phyloP scores from a whole-genome alignment of 2,113 vertebrate genomes.

The Oreocharis arfaki region DNA sequence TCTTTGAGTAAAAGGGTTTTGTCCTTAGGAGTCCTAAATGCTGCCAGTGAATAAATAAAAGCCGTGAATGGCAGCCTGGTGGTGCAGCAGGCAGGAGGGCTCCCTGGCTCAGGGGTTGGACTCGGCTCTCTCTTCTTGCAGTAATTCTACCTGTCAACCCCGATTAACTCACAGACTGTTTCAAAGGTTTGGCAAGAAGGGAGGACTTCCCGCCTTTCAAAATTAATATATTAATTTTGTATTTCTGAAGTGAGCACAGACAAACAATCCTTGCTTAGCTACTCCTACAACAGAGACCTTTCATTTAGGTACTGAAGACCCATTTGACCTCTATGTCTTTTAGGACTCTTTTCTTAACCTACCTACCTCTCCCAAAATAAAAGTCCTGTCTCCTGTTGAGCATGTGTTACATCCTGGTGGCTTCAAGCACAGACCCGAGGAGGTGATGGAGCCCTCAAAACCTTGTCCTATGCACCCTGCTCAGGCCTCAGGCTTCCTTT shows the following conservation, averaged over 20 bases:
- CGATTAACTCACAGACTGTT: background rate
- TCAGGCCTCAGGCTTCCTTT: background rate
- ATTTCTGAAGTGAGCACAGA: background rate
- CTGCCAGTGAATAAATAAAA: background rate
- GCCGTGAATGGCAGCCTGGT: background rate
- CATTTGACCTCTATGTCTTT: background rate
- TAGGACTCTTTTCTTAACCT: background rate
- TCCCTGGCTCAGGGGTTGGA: background rate
- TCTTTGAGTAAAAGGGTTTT: background rate
- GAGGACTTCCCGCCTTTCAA: constrained; percentile 9
- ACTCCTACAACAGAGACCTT: background rate
- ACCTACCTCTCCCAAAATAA: background rate
- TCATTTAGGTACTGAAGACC: background rate
- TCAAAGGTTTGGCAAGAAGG: constrained; percentile 9
- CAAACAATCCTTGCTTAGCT: background rate
- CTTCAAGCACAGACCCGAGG: background rate
- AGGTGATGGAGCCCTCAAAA: background rate
- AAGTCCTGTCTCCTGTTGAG: background rate
- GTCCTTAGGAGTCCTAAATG: background rate
- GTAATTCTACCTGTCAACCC: constrained; percentile 16
- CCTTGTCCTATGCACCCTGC: background rate
- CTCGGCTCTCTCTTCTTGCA: background rate
- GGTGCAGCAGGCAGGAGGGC: background rate
- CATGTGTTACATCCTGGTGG: background rate
- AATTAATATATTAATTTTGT: background rate